A percentile compares a stretch with the other conserved stretches of the same genome.
These are phyloP conservation scores for Drusus annulatus DNA, from an alignment of 1,140 invertebrate genomes.

Conservation along the genomic window DNA sequence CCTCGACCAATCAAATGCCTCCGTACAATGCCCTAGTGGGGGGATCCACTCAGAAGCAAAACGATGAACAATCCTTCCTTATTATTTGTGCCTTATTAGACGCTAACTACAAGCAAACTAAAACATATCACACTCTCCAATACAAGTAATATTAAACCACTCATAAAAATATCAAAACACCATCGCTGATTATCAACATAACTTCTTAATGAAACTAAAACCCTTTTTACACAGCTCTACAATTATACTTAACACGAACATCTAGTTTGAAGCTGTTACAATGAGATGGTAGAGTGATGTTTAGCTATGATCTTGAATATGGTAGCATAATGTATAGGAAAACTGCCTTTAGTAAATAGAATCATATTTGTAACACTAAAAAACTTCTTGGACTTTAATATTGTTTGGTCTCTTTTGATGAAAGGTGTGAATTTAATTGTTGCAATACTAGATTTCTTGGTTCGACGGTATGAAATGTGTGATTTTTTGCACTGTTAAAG, in stretches of 20 bases:
- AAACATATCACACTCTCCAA: background rate
- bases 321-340: background rate
- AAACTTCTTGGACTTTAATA: background rate
- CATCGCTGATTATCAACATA: background rate
- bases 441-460: background rate
- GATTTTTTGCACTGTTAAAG: conserved; percentile 10
- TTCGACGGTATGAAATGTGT: conserved; percentile 12
- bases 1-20: conserved; percentile 46
- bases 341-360: background rate
- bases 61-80: conserved; percentile 38
- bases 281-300: conserved; percentile 22
- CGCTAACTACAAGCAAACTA: conserved; percentile 25
- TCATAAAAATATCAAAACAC: background rate
- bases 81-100: conserved; percentile 42
- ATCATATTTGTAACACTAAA: background rate
- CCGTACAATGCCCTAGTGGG: conserved; percentile 33
- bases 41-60: conserved; percentile 36
- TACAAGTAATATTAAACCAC: background rate
- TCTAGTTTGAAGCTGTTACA: background rate
- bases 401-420: background rate
- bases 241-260: background rate
- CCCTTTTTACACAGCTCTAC: background rate
- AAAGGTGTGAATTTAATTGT: background rate
- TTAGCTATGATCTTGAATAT: background rate
- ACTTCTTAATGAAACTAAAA: background rate